phyloP scores from a whole-genome alignment of 2,888 invertebrate species.

The Heliconius hortense region DNA sequence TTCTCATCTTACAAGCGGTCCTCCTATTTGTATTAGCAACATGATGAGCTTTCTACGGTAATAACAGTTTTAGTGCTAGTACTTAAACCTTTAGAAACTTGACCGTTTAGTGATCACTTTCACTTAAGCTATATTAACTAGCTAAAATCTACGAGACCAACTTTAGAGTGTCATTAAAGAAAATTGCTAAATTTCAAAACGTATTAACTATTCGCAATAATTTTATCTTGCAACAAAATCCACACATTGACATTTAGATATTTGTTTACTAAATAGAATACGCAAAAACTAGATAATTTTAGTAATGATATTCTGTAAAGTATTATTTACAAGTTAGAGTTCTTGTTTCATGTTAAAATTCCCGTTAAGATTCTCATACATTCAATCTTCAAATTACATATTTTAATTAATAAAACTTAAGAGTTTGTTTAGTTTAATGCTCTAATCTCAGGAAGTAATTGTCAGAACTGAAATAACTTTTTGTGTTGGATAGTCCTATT shows the following conservation, averaged over 20 bases:
- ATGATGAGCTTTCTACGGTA: not conserved
- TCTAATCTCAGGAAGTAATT: too few species aligned
- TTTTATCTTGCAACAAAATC: conserved; percentile 11
- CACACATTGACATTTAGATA: conserved; percentile 7
- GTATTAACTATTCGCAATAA: not conserved
- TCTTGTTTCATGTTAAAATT: not conserved
- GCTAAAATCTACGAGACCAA: not conserved
- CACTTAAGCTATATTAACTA: not conserved
- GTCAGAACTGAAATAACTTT: too few species aligned
- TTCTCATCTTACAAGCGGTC: too few species aligned
- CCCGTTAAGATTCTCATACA: not conserved
- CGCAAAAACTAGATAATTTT: conserved; percentile 1
- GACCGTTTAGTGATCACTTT: not conserved
- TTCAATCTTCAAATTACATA: not conserved
- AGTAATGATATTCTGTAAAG: not conserved
- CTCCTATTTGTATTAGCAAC: not conserved
- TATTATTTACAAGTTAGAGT: not conserved
- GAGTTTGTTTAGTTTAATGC: too few species aligned
- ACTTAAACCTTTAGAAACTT: conserved; percentile 1
- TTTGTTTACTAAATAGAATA: conserved; percentile 11
- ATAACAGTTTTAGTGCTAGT: not conserved
- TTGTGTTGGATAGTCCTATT: too few species aligned
- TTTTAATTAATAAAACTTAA: too few species aligned
- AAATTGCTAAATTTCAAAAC: not conserved
- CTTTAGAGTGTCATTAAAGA: conserved; percentile 3